A percentile compares a stretch with the other conserved stretches of the same genome.
These are phyloP conservation scores for Clarias fuscus DNA, from an alignment of 2,797 vertebrate genomes.

Conservation along the genomic window DNA sequence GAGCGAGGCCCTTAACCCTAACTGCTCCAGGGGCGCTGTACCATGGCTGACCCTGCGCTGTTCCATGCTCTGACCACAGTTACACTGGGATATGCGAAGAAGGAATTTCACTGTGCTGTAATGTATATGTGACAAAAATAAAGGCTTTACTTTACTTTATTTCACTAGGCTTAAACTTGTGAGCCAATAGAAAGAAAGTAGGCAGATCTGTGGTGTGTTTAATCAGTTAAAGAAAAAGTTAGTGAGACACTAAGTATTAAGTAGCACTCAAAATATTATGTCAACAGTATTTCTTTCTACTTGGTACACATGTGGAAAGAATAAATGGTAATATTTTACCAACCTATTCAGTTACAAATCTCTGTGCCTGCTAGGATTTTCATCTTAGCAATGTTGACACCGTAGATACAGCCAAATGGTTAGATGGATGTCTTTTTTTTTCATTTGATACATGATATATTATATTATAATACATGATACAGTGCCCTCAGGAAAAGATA, in stretches of 20 bases:
- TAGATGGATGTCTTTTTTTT: not conserved
- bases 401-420: not conserved
- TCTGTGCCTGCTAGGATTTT: not conserved
- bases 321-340: not conserved
- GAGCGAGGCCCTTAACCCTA: too few relatives aligned
- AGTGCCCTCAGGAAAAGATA: not conserved
- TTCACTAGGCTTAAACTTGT: not conserved
- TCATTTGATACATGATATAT: too few relatives aligned
- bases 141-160: too few relatives aligned
- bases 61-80: too few relatives aligned
- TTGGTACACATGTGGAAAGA: not conserved
- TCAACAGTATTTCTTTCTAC: not conserved
- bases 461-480: not conserved
- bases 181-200: not conserved
- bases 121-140: too few relatives aligned
- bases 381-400: too few relatives aligned
- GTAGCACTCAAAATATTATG: not conserved
- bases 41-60: too few relatives aligned
- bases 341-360: not conserved
- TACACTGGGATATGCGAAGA: too few relatives aligned
- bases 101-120: too few relatives aligned
- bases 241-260: not conserved
- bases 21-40: too few relatives aligned
- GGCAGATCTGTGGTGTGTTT: not conserved
- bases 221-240: not conserved